These are phyloP conservation scores for Meiosimyza platycephala DNA, from an alignment of 2,888 invertebrate species.

Conservation along the genomic window DNA sequence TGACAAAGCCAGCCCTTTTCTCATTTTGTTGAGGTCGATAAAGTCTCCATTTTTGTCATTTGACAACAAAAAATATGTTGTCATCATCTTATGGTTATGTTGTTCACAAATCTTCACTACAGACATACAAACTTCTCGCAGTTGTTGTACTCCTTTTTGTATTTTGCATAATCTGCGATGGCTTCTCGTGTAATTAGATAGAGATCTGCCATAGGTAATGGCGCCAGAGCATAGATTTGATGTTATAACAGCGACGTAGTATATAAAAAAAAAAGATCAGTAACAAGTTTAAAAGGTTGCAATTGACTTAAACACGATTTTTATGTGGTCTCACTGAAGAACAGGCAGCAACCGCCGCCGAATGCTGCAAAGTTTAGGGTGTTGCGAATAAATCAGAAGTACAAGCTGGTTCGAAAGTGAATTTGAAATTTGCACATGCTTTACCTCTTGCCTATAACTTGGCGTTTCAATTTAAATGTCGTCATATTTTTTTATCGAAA, in stretches of 20 bases:
- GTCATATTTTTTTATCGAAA: too few relatives aligned
- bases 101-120: not conserved
- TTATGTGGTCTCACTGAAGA: conserved; percentile 9
- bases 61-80: too few relatives aligned
- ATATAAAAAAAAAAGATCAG: conserved; percentile 48
- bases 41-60: not conserved
- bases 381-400: too few relatives aligned
- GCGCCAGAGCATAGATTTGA: conserved; percentile 57
- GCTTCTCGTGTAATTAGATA: conserved; percentile 57
- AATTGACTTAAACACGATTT: conserved; percentile 19
- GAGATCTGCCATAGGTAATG: conserved; percentile 55
- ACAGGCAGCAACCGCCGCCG: not conserved
- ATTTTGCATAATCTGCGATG: conserved; percentile 56
- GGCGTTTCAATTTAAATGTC: too few relatives aligned
- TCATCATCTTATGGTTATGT: too few relatives aligned
- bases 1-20: too few relatives aligned
- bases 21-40: conserved; percentile 41
- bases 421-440: too few relatives aligned
- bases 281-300: conserved; percentile 29
- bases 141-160: conserved; percentile 37
- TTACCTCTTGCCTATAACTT: too few relatives aligned
- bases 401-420: too few relatives aligned
- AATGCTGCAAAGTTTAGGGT: too few relatives aligned
- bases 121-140: not conserved
- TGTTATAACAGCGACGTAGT: conserved; percentile 2